Base-by-base conservation (phyloP, 2,888 invertebrate species). In the Drosophila emarginata region DNA sequence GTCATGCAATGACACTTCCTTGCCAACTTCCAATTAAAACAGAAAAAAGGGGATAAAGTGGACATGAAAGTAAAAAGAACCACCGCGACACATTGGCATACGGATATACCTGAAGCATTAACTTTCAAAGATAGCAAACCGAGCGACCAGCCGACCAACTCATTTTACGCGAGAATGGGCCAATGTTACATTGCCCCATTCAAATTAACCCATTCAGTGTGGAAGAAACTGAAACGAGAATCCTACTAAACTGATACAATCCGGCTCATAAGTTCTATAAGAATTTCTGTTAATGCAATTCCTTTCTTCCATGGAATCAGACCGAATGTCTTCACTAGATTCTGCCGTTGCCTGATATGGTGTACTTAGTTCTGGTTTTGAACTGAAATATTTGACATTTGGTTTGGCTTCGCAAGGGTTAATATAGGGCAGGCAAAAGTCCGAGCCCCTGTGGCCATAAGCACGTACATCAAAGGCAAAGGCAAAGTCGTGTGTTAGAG, bases 1-100 rank as follows among this genome's bases (percentile, higher is more conserved):
- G 54, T 36, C 79, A 79, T 80, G 78, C 77, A 67, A 79, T 21
- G 57, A 61, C 61, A 74, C 68, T 77, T 80, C 68, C 78, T 80
- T 70, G 64, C 57, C 72, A 70, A 64, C 72, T 72, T 68, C 72
- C 84, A 82, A 87, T 82, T 87, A 85, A 77, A 81, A 50, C 69
- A 11, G 9, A 45, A 45, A 21, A 45, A 45, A 18, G 4, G 9
- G n/a, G 7, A 15, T 15, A 40, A 18, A 15, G n/a, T 18, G 21
- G 40, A 18, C 15, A 18, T 45, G 9, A 40, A 15, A 40, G 40
- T 40, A 40, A 6, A 7, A 45, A 45, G 40, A 45, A 15, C 40
- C 18, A 45, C 40, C 18, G 40, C 45, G 18, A 21, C 45, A 45
- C 45, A 45, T 21, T 45, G 18, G 18, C 45, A 32, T 32, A n/a